Percentiles rank a stretch among this genome's conserved stretches.
phyloP scores from a whole-genome alignment of 2,888 invertebrate species.

The Notocelia uddmanniana region DNA sequence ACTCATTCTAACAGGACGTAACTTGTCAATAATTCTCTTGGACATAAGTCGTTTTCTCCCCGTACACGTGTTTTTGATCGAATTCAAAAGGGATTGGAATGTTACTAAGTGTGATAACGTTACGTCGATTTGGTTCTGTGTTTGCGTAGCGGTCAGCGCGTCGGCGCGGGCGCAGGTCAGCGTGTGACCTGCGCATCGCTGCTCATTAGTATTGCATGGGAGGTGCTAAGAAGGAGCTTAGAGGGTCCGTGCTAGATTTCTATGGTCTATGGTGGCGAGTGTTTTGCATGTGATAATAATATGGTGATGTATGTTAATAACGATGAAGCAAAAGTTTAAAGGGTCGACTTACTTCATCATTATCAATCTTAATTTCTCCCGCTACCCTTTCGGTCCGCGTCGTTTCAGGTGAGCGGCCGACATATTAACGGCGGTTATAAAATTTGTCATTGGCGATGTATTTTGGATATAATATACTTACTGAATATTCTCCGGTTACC shows the following conservation, averaged over 20 bases:
- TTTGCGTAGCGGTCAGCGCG: conserved; percentile 37
- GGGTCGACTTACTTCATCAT: neutral
- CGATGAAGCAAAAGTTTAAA: neutral
- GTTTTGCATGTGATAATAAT: conserved; percentile 7
- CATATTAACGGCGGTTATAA: too few relatives aligned
- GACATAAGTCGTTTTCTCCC: neutral
- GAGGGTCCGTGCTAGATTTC: conserved; percentile 49
- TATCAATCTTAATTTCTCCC: neutral
- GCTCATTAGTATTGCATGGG: conserved; percentile 71
- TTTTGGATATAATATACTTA: too few relatives aligned
- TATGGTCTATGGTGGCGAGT: neutral
- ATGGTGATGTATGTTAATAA: neutral
- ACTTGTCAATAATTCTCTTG: neutral
- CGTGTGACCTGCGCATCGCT: conserved; percentile 66
- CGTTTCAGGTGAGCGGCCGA: too few relatives aligned
- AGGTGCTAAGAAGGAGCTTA: conserved; percentile 50
- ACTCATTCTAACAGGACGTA: conserved; percentile 9
- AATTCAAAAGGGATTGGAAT: neutral
- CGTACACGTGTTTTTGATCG: neutral
- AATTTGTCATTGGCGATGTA: too few relatives aligned
- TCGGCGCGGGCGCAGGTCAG: conserved; percentile 64
- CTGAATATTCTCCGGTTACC: too few relatives aligned
- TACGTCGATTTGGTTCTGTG: conserved; percentile 2
- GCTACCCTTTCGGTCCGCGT: too few relatives aligned
- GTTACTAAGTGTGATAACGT: neutral